Conservation (phyloP, 2,797 vertebrate genomes). For the Gobio occitaniae region DNA sequence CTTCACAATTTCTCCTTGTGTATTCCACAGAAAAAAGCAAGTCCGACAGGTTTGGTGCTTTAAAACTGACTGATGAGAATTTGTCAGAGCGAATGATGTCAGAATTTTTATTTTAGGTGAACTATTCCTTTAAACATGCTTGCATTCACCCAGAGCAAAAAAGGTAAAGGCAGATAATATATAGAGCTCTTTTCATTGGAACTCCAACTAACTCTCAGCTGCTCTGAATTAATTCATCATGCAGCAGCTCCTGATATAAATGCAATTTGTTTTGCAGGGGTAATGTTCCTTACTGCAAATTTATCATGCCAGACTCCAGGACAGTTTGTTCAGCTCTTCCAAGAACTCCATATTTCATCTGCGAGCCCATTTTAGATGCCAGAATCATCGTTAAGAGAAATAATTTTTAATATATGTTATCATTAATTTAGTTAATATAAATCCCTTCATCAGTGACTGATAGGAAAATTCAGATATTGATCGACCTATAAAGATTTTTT, state of each 20-base stretch:
- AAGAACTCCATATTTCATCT: constrained; percentile 65
- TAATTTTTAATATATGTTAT: constrained; percentile 40
- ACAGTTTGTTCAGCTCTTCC: constrained; percentile 65
- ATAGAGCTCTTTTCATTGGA: constrained; percentile 49
- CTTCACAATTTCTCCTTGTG: background rate
- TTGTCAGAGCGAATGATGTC: background rate
- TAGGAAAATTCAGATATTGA: background rate
- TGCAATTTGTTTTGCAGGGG: constrained; percentile 68
- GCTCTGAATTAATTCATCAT: constrained; percentile 67
- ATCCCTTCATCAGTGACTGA: constrained; percentile 18
- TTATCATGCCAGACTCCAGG: constrained; percentile 61
- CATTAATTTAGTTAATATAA: constrained; percentile 44
- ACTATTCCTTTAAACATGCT: background rate
- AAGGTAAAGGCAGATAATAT: constrained; percentile 52
- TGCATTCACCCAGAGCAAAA: constrained; percentile 21
- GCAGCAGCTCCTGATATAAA: constrained; percentile 61
- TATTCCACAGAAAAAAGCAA: background rate
- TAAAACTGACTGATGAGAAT: background rate
- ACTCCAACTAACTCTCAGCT: constrained; percentile 52
- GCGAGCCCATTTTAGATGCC: constrained; percentile 46
- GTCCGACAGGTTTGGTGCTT: background rate
- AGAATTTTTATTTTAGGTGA: background rate
- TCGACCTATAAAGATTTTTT: background rate
- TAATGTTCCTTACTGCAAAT: constrained; percentile 66
- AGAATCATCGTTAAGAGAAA: constrained; percentile 59